Evolutionary conservation across 2,797 vertebrate genomes (phyloP).

Genomic region (Rhinogobio ventralis): DNA sequence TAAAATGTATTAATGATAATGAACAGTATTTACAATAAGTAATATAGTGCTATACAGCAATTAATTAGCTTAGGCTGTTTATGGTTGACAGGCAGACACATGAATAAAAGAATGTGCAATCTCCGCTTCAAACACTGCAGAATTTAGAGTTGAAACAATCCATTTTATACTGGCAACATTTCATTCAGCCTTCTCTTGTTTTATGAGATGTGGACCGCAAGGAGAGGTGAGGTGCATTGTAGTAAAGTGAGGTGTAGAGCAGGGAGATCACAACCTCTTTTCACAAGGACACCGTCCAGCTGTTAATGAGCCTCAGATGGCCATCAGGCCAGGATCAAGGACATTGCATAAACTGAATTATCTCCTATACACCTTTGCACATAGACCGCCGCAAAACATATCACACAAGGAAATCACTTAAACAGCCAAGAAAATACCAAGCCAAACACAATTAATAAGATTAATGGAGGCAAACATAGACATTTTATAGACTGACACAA

Average conservation of each 20-base stretch:
- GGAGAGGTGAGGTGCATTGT: background rate
- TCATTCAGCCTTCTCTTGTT: background rate
- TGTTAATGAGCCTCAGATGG: conserved; percentile 70
- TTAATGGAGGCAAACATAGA: conserved; percentile 24
- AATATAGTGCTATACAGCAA: background rate
- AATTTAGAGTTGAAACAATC: background rate
- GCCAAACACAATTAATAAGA: conserved; percentile 51
- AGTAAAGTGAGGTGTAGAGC: background rate
- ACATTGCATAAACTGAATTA: conserved; percentile 54
- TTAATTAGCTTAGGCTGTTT: conserved; percentile 3
- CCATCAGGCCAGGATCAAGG: conserved; percentile 66
- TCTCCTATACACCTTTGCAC: conserved; percentile 44
- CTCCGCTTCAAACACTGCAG: background rate
- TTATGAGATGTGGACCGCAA: background rate
- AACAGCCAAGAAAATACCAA: conserved; percentile 42
- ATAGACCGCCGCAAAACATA: conserved; percentile 29
- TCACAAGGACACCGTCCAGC: conserved; percentile 43
- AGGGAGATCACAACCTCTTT: conserved; percentile 23
- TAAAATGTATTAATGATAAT: background rate
- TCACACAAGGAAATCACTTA: conserved; percentile 50
- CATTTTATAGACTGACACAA: conserved; percentile 15
- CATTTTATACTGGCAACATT: background rate
- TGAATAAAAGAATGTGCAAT: background rate
- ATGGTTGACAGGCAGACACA: background rate
- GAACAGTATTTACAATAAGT: background rate